Evolutionary conservation across 1,140 invertebrate species (phyloP).

Genomic region (Drosophila chauvacae): DNA sequence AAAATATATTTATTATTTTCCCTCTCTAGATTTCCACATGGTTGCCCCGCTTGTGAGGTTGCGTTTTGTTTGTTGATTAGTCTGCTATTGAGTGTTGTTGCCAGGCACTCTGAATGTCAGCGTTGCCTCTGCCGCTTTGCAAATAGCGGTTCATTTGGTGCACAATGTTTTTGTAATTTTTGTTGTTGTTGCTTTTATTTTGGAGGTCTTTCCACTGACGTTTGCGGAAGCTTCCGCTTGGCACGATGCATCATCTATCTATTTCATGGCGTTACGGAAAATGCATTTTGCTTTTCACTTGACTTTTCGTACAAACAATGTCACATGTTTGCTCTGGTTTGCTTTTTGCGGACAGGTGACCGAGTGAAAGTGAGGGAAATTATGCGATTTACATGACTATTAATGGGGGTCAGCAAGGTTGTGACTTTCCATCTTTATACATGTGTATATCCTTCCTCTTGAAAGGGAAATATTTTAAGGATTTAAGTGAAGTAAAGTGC

Average conservation of each 20-base stretch:
- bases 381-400: constrained; percentile 5
- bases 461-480: background rate
- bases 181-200: constrained; percentile 26
- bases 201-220: constrained; percentile 60
- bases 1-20: background rate
- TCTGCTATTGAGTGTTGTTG: constrained; percentile 67
- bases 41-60: constrained; percentile 58
- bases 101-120: constrained; percentile 38
- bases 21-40: constrained; percentile 47
- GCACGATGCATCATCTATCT: constrained; percentile 39
- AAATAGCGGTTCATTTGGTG: constrained; percentile 51
- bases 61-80: constrained; percentile 71
- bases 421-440: too few relatives aligned
- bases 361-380: constrained; percentile 33
- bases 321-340: constrained; percentile 34
- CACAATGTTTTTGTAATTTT: constrained; percentile 13
- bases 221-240: constrained; percentile 66
- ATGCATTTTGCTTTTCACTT: constrained; percentile 27
- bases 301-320: constrained; percentile 27
- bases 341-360: constrained; percentile 9
- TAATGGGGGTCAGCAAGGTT: constrained; percentile 2
- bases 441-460: too few relatives aligned
- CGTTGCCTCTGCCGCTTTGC: constrained; percentile 23
- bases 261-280: constrained; percentile 39
- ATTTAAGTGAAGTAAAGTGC: background rate